phyloP scores from a whole-genome alignment of 37 sponge, comb jelly and placozoan species.

The Ephydatia muelleri region DNA sequence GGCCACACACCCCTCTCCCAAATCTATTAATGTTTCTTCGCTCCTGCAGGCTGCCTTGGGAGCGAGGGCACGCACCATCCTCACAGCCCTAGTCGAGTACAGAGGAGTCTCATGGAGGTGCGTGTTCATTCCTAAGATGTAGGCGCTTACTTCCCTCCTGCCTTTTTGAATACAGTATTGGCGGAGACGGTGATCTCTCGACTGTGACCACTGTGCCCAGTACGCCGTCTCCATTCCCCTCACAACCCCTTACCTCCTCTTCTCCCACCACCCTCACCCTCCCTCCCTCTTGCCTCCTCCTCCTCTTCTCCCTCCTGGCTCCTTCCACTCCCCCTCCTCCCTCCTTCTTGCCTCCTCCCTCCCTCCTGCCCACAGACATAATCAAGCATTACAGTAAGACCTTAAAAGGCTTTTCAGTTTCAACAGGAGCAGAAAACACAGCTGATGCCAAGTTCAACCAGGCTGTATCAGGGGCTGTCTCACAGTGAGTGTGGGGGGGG shows the following conservation, averaged over 20 bases:
- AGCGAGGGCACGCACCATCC: constrained; percentile 21
- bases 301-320: too few relatives aligned
- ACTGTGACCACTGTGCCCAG: constrained; percentile 53
- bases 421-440: constrained; percentile 18
- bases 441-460: constrained; percentile 28
- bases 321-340: too few relatives aligned
- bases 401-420: constrained; percentile 43
- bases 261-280: too few relatives aligned
- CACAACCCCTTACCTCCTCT: too few relatives aligned
- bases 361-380: constrained; percentile 22
- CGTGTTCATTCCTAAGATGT: too few relatives aligned
- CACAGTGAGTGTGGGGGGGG: constrained; percentile 19
- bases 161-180: too few relatives aligned
- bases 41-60: constrained; percentile 59
- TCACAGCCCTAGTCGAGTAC: constrained; percentile 16
- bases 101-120: constrained; percentile 70
- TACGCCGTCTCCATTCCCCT: too few relatives aligned
- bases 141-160: too few relatives aligned
- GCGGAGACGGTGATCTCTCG: constrained; percentile 38
- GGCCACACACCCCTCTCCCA: too few relatives aligned
- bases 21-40: too few relatives aligned
- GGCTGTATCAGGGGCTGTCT: constrained; percentile 56
- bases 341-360: too few relatives aligned
- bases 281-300: too few relatives aligned
- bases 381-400: constrained; percentile 48